These are phyloP conservation scores for Tor tambroides DNA, from an alignment of 2,113 vertebrate genomes.

Conservation along the genomic window DNA sequence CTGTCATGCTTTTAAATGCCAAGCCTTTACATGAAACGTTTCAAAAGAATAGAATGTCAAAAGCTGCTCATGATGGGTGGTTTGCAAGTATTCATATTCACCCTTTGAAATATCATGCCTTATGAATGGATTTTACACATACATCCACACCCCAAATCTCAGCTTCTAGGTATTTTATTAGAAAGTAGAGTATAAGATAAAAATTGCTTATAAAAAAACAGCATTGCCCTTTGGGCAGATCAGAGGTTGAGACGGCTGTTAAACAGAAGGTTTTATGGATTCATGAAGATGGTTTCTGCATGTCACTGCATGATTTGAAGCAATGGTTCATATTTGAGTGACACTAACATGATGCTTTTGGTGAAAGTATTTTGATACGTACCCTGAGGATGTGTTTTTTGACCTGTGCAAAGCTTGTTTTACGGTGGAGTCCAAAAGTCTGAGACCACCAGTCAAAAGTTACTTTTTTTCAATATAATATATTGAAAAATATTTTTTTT, in stretches of 20 bases:
- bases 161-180: background rate
- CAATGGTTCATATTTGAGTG: background rate
- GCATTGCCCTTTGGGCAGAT: background rate
- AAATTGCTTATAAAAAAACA: background rate
- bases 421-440: background rate
- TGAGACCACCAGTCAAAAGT: background rate
- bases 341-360: background rate
- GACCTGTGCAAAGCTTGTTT: background rate
- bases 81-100: background rate
- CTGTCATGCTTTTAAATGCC: background rate
- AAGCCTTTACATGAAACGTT: background rate
- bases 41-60: background rate
- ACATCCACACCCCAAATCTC: background rate
- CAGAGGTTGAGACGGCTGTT: background rate
- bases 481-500: no score
- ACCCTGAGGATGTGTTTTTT: background rate
- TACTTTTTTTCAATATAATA: no score
- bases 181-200: background rate
- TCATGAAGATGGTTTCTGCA: background rate
- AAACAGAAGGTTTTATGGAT: background rate
- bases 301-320: background rate
- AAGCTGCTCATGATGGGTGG: background rate
- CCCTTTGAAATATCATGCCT: background rate
- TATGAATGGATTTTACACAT: background rate
- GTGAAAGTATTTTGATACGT: background rate